Evolutionary conservation across 2,797 vertebrate genomes (phyloP).

Genomic region (Syngnathus rostellatus): DNA sequence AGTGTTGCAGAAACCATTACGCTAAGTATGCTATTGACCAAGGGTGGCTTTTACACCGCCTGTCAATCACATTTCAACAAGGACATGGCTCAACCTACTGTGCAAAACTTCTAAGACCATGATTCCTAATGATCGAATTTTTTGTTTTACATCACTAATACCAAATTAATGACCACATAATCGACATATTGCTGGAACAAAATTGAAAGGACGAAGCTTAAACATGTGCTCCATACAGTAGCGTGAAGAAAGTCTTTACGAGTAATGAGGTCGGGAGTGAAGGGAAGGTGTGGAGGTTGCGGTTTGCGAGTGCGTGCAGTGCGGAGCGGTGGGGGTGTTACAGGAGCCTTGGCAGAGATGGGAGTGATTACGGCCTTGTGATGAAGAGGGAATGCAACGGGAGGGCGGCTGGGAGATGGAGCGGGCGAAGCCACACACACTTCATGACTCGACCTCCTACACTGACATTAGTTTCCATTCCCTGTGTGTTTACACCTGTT

Average conservation of each 20-base stretch:
- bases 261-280: constrained; percentile 21
- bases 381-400: constrained; percentile 17
- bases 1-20: constrained; percentile 28
- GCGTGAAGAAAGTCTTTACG: constrained; percentile 1
- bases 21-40: constrained; percentile 29
- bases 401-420: constrained; percentile 3
- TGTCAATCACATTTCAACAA: neutral
- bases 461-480: constrained; percentile 22
- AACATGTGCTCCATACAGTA: neutral
- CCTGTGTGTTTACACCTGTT: constrained; percentile 16
- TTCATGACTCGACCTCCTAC: constrained; percentile 12
- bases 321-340: constrained; percentile 17
- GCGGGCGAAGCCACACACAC: constrained; percentile 23
- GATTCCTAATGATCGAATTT: neutral
- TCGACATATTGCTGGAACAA: neutral
- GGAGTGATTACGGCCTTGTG: constrained; percentile 38
- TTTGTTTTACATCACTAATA: no score
- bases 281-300: constrained; percentile 15
- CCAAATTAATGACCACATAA: neutral
- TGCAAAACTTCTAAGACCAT: neutral
- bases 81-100: neutral
- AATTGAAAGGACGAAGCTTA: neutral
- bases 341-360: constrained; percentile 32
- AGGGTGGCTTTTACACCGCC: constrained; percentile 8
- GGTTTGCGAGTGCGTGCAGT: constrained; percentile 10